Percentiles rank a stretch among this genome's conserved stretches.
Evolutionary conservation across 2,888 invertebrate species (phyloP).

Genomic region (Lasioglossum vierecki): DNA sequence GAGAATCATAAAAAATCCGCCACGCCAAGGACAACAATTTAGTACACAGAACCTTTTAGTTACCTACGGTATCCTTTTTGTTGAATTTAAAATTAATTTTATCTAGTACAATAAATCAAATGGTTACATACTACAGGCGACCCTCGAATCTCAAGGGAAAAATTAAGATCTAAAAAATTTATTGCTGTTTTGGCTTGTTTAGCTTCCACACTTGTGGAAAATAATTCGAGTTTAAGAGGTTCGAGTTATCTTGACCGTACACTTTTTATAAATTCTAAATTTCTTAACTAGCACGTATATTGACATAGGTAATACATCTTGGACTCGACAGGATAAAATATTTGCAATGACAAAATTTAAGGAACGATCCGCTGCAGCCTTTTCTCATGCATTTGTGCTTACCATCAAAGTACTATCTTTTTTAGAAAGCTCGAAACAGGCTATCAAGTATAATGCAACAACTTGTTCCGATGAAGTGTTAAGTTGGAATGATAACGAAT

Average conservation of each 20-base stretch:
- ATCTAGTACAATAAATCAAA: neutral
- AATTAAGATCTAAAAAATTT: no score
- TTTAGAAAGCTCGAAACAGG: neutral
- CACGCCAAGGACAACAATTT: constrained; percentile 80
- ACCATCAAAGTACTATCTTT: constrained; percentile 69
- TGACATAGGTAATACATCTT: constrained; percentile 75
- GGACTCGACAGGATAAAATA: constrained; percentile 82
- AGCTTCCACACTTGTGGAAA: no score
- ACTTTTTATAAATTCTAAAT: constrained; percentile 10
- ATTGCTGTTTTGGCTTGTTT: no score
- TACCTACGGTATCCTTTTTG: constrained; percentile 80
- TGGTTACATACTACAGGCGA: no score
- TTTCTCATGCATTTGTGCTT: constrained; percentile 78
- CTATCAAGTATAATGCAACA: neutral
- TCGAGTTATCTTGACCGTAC: no score
- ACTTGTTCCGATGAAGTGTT: neutral
- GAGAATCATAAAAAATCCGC: constrained; percentile 79
- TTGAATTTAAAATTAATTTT: neutral
- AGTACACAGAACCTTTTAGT: constrained; percentile 79
- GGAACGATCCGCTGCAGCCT: constrained; percentile 74
- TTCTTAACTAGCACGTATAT: constrained; percentile 31
- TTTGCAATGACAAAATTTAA: constrained; percentile 80
- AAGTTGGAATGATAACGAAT: neutral
- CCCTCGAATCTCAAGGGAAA: no score
- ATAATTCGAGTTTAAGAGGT: no score